Percentiles rank a stretch among this genome's conserved stretches.
These are phyloP conservation scores for Neodiprion pinetum DNA, from an alignment of 1,140 invertebrate genomes.

Conservation along the genomic window DNA sequence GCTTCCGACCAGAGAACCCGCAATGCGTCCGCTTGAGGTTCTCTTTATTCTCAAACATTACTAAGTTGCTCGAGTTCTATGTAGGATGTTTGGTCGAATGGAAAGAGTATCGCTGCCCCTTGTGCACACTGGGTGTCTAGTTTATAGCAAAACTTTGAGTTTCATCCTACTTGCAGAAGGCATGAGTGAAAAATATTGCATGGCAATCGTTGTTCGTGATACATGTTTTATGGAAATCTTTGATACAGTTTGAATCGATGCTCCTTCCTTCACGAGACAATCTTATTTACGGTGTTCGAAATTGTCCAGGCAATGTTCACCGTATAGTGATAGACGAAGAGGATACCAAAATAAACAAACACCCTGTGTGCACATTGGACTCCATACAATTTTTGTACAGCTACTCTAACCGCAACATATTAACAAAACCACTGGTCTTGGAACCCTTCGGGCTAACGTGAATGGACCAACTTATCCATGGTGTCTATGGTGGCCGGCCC, in stretches of 20 bases:
- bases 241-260: too few species aligned
- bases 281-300: too few species aligned
- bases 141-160: too few species aligned
- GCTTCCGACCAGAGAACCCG: too few species aligned
- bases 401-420: constrained; percentile 4
- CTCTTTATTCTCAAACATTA: background rate
- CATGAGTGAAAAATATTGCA: background rate
- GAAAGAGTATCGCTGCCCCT: constrained; percentile 13
- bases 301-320: too few species aligned
- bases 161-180: background rate
- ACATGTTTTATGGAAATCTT: too few species aligned
- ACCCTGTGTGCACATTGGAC: background rate
- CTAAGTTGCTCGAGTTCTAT: constrained; percentile 15
- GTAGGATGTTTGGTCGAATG: constrained; percentile 48
- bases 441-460: background rate
- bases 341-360: background rate
- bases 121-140: background rate
- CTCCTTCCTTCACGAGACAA: too few species aligned
- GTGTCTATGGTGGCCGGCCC: background rate
- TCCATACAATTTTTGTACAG: background rate
- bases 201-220: constrained; percentile 9
- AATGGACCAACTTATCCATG: background rate
- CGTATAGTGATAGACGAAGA: too few species aligned
- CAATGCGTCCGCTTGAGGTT: background rate
- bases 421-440: background rate